Evolutionary conservation across 2,113 vertebrate species (phyloP).

Genomic region (Sarotherodon lohbergeri): DNA sequence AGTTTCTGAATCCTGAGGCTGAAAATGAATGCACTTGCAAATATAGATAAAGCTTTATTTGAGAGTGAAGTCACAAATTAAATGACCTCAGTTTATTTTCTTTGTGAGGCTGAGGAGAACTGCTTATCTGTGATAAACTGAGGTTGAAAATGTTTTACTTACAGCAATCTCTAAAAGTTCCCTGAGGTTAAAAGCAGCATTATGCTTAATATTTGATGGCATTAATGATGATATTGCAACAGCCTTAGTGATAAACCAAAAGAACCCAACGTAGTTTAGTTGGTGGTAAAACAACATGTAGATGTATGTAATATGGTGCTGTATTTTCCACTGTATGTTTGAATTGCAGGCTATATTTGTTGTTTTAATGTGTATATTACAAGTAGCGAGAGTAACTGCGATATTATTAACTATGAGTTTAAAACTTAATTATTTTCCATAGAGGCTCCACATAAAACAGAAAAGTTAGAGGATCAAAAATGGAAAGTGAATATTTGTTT

Average conservation of each 20-base stretch:
- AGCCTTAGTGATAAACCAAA: neutral
- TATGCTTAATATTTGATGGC: neutral
- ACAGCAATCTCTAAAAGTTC: neutral
- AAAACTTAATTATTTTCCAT: too few species aligned
- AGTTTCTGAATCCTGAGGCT: neutral
- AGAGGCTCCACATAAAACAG: too few species aligned
- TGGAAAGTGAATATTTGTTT: too few species aligned
- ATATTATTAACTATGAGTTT: too few species aligned
- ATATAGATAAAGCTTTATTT: neutral
- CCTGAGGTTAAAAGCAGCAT: neutral
- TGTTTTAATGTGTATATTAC: too few species aligned
- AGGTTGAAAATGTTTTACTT: neutral
- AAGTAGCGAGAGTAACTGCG: too few species aligned
- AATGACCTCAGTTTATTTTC: neutral
- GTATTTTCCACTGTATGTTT: neutral
- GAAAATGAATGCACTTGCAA: neutral
- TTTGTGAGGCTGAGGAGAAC: neutral
- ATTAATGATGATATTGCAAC: neutral
- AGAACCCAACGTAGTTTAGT: neutral
- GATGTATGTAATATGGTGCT: neutral
- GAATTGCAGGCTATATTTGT: too few species aligned
- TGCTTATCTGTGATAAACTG: neutral
- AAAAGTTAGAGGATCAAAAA: too few species aligned
- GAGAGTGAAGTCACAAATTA: neutral
- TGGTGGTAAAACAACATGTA: neutral